Evolutionary conservation across 1,140 invertebrate genomes (phyloP).

Genomic region (Choristoneura fumiferana): DNA sequence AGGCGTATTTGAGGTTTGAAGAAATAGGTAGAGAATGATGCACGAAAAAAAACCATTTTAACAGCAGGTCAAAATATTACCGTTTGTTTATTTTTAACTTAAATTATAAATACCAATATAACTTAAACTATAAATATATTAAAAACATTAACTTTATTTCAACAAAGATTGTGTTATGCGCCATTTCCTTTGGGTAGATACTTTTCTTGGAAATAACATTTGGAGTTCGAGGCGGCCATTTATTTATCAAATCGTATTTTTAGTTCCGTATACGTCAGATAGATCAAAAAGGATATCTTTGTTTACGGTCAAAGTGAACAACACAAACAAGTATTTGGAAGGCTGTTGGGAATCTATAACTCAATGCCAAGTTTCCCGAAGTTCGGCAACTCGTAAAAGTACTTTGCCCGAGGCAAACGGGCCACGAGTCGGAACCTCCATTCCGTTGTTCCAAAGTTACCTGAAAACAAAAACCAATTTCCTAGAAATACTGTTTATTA

Average conservation of each 20-base stretch:
- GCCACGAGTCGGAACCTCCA: slow-evolving; percentile 51
- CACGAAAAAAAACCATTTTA: too few species aligned
- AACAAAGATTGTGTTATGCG: too few species aligned
- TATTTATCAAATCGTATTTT: not conserved
- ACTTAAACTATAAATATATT: too few species aligned
- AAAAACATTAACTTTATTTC: too few species aligned
- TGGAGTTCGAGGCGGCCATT: too few species aligned
- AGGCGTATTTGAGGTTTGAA: too few species aligned
- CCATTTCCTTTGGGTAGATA: not conserved
- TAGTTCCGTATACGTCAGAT: slow-evolving; percentile 15
- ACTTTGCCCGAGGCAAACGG: slow-evolving; percentile 54
- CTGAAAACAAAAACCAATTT: slow-evolving; percentile 64
- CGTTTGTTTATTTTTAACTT: too few species aligned
- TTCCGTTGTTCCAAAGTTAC: slow-evolving; percentile 65
- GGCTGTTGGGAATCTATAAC: slow-evolving; percentile 75
- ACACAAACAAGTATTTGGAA: slow-evolving; percentile 74
- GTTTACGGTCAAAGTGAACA: slow-evolving; percentile 69
- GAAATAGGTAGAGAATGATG: too few species aligned
- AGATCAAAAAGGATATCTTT: slow-evolving; percentile 63
- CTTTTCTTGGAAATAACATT: not conserved
- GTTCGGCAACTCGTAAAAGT: slow-evolving; percentile 65
- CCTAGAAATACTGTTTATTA: not conserved
- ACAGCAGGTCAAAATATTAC: too few species aligned
- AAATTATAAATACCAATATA: too few species aligned
- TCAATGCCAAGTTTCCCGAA: slow-evolving; percentile 71